Percentiles rank a stretch among this genome's conserved stretches.
Evolutionary conservation across 2,888 invertebrate genomes (phyloP).

Genomic region (Cephus pulcher): DNA sequence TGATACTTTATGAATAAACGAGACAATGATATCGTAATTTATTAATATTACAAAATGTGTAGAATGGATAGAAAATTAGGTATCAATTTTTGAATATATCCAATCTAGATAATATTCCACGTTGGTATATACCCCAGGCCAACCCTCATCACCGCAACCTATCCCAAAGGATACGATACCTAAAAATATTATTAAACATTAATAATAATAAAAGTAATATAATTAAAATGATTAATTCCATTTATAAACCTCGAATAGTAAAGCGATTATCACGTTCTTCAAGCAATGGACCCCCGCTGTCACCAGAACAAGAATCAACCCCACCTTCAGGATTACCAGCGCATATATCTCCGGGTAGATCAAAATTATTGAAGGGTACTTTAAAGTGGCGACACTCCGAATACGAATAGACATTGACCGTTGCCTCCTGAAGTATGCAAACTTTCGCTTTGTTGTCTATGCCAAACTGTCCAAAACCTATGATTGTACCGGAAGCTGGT

Average conservation of each 20-base stretch:
- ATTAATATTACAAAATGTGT: neutral
- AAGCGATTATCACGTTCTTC: slow-evolving; percentile 81
- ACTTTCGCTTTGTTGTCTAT: neutral
- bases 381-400: neutral
- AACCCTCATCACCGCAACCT: slow-evolving; percentile 33
- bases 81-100: neutral
- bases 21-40: neutral
- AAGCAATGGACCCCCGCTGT: slow-evolving; percentile 86
- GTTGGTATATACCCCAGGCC: slow-evolving; percentile 39
- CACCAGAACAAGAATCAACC: slow-evolving; percentile 90
- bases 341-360: slow-evolving; percentile 64
- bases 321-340: slow-evolving; percentile 78
- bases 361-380: neutral
- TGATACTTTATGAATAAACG: neutral
- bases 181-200: slow-evolving; percentile 17
- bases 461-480: neutral
- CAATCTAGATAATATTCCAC: slow-evolving; percentile 16
- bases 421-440: neutral
- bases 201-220: neutral
- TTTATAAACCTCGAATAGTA: slow-evolving; percentile 79
- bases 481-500: neutral
- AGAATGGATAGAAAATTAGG: neutral
- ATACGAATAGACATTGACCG: neutral
- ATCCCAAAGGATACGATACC: slow-evolving; percentile 37
- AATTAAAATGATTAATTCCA: neutral